Base-by-base conservation (phyloP, 2,888 invertebrate genomes). In the Eristalis arbustorum region DNA sequence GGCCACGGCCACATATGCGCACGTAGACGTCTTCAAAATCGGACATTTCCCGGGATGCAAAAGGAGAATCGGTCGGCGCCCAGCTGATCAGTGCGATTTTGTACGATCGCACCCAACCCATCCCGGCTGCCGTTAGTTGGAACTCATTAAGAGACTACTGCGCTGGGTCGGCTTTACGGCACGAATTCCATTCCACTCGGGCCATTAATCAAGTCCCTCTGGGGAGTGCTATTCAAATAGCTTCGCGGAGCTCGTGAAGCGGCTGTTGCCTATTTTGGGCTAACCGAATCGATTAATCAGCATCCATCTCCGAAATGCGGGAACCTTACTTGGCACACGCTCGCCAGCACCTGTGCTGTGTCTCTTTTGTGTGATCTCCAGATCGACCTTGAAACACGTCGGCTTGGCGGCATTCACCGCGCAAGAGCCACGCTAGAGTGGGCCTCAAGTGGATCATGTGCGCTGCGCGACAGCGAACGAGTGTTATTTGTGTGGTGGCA, bases 201-300 rank as follows among this genome's bases (percentile, higher is more conserved):
- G 62, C 56, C 56, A 63, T 69, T 56, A 63, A 62, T 76, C 68
- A 76, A 56, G 62, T 37, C 64, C 14, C 64, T 31, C 34, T 34
- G 37, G 68, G 56, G 34, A 61, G 62, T 37, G 49, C 25, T 77
- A 56, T 57, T 63, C 11, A 28, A 69, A 63, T 63, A 31, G 34
- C 28, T 23, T 40, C 56, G 37, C 37, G 49, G 18, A 8, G 68
- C 68, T 31, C 31, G 10, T 8, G 31, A 49, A 56, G 56, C 56
- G 28, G 69, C 56, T 57, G 69, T 37, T 63, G 22, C 69, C 64
- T 57, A 64, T 77, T 31, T 77, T 71, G 10, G 77, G 64, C 37
- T 64, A 57, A 63, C 31, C 40, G 14, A 57, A 63, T 77, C 63
- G 69, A 77, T 77, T 77, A 77, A 71, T 71, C 69, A 77, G 63